Conservation (phyloP, 2,113 vertebrate genomes). For the Cynocephalus volans region DNA sequence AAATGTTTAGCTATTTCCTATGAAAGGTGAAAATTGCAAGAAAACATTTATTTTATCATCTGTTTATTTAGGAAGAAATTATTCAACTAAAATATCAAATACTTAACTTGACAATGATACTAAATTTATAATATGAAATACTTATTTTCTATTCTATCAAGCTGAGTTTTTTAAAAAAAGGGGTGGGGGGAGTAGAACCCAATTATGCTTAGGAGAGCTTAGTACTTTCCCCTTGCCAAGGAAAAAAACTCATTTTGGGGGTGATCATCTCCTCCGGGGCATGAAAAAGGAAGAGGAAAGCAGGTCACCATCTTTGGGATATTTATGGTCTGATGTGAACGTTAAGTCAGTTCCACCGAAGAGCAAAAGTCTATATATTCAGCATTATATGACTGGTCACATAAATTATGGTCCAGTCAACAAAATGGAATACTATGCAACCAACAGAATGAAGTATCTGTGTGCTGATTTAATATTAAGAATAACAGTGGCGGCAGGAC, state of each 20-base stretch:
- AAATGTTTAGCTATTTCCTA: not conserved
- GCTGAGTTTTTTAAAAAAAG: not conserved
- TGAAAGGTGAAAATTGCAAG: conserved; percentile 24
- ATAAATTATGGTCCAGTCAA: not conserved
- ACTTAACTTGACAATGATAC: not conserved
- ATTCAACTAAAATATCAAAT: not conserved
- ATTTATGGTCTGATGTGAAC: not conserved
- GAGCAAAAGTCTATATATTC: not conserved
- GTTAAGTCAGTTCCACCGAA: not conserved
- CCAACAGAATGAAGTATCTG: accelerated
- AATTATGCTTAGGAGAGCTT: not conserved
- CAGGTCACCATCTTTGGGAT: not conserved
- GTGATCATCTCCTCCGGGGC: not conserved
- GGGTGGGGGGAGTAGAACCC: not conserved
- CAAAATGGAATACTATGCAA: not conserved
- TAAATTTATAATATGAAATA: not conserved
- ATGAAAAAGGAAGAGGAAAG: not conserved
- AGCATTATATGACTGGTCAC: too few species aligned
- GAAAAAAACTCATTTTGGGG: not conserved
- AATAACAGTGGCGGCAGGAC: not conserved
- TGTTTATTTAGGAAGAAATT: conserved; percentile 59
- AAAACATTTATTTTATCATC: conserved; percentile 62
- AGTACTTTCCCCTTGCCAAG: not conserved
- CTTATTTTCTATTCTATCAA: not conserved
- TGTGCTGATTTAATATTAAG: not conserved